Evolutionary conservation across 2,888 invertebrate genomes (phyloP).

Genomic region (Hermaeophaga mercurialis): DNA sequence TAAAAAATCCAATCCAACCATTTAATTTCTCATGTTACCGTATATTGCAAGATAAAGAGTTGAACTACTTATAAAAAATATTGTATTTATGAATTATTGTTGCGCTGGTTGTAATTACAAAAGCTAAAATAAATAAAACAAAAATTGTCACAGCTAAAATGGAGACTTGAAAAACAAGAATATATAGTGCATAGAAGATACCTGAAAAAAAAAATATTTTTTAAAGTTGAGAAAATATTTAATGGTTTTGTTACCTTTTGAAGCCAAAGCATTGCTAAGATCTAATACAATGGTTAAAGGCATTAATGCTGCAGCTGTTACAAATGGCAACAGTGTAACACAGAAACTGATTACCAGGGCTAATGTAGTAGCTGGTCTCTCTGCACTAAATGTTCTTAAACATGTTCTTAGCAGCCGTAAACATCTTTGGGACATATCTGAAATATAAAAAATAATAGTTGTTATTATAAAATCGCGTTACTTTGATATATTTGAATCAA

Average conservation of each 20-base stretch:
- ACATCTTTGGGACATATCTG: slow-evolving; percentile 24
- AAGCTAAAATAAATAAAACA: slow-evolving; percentile 37
- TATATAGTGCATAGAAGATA: slow-evolving; percentile 35
- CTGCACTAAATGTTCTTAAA: slow-evolving; percentile 28
- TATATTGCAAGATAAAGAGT: too few species aligned
- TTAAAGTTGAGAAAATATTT: not conserved
- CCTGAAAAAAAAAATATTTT: slow-evolving; percentile 31
- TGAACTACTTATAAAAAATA: slow-evolving; percentile 14
- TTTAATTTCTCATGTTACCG: too few species aligned
- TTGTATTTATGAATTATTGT: slow-evolving; percentile 39
- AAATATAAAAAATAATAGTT: too few species aligned
- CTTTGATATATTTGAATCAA: too few species aligned
- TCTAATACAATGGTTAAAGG: slow-evolving; percentile 37
- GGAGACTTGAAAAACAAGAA: slow-evolving; percentile 39
- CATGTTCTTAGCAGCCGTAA: slow-evolving; percentile 20
- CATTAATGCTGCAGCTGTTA: slow-evolving; percentile 40
- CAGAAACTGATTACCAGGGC: slow-evolving; percentile 34
- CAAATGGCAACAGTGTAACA: slow-evolving; percentile 36
- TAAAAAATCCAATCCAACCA: too few species aligned
- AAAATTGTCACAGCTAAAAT: slow-evolving; percentile 34
- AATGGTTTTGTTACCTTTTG: slow-evolving; percentile 30
- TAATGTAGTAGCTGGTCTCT: slow-evolving; percentile 30
- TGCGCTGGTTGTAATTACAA: slow-evolving; percentile 34
- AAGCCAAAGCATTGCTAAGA: slow-evolving; percentile 28
- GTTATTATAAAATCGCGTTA: too few species aligned